phyloP scores from a whole-genome alignment of 2,888 invertebrate species.

The Ectemnius cavifrons region DNA sequence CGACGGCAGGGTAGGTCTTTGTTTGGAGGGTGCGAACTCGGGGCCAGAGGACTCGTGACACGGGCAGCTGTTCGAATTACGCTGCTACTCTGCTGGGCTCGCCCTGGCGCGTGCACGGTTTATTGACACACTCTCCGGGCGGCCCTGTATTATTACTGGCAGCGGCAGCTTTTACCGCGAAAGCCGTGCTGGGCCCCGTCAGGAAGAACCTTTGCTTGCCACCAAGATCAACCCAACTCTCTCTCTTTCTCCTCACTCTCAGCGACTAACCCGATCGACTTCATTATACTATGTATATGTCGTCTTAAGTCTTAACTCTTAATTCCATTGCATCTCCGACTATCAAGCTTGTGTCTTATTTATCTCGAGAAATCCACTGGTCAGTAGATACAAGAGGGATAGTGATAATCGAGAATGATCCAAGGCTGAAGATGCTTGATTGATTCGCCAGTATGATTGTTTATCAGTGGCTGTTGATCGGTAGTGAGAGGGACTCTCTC shows the following conservation, averaged over 20 bases:
- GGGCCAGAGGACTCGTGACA: constrained; percentile 57
- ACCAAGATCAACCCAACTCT: constrained; percentile 14
- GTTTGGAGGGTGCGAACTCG: constrained; percentile 55
- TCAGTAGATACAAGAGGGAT: too few relatives aligned
- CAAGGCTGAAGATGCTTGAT: constrained; percentile 10
- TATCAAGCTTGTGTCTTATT: too few relatives aligned
- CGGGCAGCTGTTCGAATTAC: constrained; percentile 64
- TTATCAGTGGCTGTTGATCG: constrained; percentile 19
- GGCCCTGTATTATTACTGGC: constrained; percentile 48
- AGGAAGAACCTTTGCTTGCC: constrained; percentile 5
- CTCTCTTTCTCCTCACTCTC: too few relatives aligned
- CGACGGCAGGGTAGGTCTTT: constrained; percentile 52
- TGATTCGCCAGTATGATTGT: constrained; percentile 1
- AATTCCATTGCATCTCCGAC: too few relatives aligned
- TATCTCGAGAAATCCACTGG: too few relatives aligned
- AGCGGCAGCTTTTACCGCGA: constrained; percentile 22
- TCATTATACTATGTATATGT: too few relatives aligned
- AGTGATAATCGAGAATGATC: neutral
- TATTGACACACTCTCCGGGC: constrained; percentile 57
- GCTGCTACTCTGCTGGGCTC: constrained; percentile 35
- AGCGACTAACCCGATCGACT: too few relatives aligned
- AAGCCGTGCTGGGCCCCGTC: constrained; percentile 26
- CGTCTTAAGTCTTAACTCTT: too few relatives aligned
- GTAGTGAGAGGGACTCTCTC: neutral
- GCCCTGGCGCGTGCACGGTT: constrained; percentile 52